Evolutionary conservation across 2,888 invertebrate species (phyloP).

Genomic region (Dorcus hopei): DNA sequence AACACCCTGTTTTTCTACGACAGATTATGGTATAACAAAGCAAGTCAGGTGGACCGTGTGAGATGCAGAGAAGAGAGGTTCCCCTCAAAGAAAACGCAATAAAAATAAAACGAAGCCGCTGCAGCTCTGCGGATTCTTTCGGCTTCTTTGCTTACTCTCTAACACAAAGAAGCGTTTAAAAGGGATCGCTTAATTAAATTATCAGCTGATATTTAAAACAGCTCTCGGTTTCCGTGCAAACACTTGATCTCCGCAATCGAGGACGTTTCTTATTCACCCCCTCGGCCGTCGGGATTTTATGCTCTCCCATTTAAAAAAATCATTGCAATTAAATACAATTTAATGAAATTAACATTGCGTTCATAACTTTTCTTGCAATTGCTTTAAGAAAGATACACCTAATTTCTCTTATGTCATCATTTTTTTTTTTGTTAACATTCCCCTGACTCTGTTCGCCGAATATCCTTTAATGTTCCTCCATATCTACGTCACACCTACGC

Average conservation of each 20-base stretch:
- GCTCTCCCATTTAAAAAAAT: conserved; percentile 3
- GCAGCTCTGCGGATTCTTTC: conserved; percentile 33
- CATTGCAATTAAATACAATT: conserved; percentile 9
- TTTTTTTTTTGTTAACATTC: too few relatives aligned
- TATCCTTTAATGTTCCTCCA: too few relatives aligned
- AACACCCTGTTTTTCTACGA: not conserved
- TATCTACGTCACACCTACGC: too few relatives aligned
- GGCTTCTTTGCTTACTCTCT: conserved; percentile 36
- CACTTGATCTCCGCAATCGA: conserved; percentile 32
- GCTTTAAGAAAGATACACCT: too few relatives aligned
- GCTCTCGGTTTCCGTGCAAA: conserved; percentile 38
- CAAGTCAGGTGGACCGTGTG: conserved; percentile 37
- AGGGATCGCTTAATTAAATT: conserved; percentile 51
- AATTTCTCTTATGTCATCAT: too few relatives aligned
- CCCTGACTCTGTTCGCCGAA: too few relatives aligned
- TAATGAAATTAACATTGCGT: not conserved
- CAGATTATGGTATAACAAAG: conserved; percentile 11
- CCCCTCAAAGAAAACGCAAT: conserved; percentile 36
- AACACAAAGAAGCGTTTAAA: conserved; percentile 41
- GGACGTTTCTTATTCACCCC: conserved; percentile 12
- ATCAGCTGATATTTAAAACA: conserved; percentile 50
- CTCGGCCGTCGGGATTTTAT: conserved; percentile 5
- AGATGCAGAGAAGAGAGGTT: conserved; percentile 27
- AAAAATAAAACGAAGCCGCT: conserved; percentile 40
- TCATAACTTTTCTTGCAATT: too few relatives aligned